Base-by-base conservation (phyloP, 2,797 vertebrate species). In the Clamator glandarius region DNA sequence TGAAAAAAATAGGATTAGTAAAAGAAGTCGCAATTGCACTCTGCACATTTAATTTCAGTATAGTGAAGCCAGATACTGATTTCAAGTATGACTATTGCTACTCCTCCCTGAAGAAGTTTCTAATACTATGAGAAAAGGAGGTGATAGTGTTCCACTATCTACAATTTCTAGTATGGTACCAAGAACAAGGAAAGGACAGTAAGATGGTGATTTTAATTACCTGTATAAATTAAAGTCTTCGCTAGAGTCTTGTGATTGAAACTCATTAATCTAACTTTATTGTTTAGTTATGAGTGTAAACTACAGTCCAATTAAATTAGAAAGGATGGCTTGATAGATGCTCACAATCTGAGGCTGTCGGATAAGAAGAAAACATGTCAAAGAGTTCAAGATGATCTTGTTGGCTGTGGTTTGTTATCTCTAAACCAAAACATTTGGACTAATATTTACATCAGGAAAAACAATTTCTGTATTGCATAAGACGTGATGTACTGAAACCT, bases 231-330 rank as follows among this genome's bases (percentile, higher is more conserved):
- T 96, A 97, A 96, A 94, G 82, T 92, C 55, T 96, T 94, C 95
- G 92, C 84, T 92, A 77, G 78, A 91, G 84, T 94, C 84, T 85
- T 96, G 77, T 96, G 95, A 96, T 92, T 96, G 95, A 97, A 97
- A 92, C 87, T 96, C 93, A 95, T 97, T 95, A 92, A 61, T 97
- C 92, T 89, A 92, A 95, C 91, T 97, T 96, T 97, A 96, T 97
- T 97, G 91, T 97, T 97, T 96, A 87, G 87, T 95, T 96, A 89
- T 96, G 93, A 97, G 84, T 80, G 74, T 97, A 96, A 97, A 97
- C 92, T 96, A 92, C 93, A 95, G 78, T 84, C 94, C 95, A 96
- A 67, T 97, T 97, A 97, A 93, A 96, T 96, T 90, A 69, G 87
- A 89, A 96, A 93, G 88, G 78, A 44, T 83, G 63, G 87, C 39